Base-by-base conservation (phyloP, 2,113 vertebrate species). In the Eulacestoma nigropectus region DNA sequence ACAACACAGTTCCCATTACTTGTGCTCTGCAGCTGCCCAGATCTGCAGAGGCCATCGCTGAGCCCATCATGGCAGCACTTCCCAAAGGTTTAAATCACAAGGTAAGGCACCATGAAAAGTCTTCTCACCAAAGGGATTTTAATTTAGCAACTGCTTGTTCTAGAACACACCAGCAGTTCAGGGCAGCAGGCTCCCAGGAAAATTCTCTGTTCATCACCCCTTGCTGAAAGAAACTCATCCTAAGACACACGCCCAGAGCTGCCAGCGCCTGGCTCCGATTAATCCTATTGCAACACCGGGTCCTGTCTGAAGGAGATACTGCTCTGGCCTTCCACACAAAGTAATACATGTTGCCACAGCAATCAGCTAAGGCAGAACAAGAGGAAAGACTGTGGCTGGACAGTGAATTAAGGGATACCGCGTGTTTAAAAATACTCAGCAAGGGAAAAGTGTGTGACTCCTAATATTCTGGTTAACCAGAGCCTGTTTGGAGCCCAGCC, bases 1-100 rank as follows among this genome's bases (percentile, higher is more conserved):
- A 3, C 13, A 42, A 35, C 0, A 0, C 30, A 12, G 11, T 0
- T 22, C 8, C 50, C 0, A 0, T 11, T 56, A 29, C 63, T 64
- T 2, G 3, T 60, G 46, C 73, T 50, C 42, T 4, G 6, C 63
- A 78, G 69, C 47, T 27, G 35, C 19, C 26, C 16, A 62, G 42
- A 60, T 41, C 16, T 12, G 4, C 6, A 49, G 47, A 63, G 49
- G 41, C 17, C 32, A 35, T 13, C 2, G 2, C 47, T 1, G 0
- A 62, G 37, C 8, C 63, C 4, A 2, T 5, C 22, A 7, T 2
- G 19, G 63, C 37, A 53, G 11, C 37, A 16, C 42, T 59, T 47
- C 32, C 16, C 55, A 42, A 80, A 83, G 75, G 55, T 21, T 18
- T 55, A 12, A 87, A 57, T 63, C 11, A 52, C 4, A 83, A 41